Percentiles rank a stretch among this genome's conserved stretches.
Evolutionary conservation across 2,797 vertebrate genomes (phyloP).

Genomic region (Pseudochromis fuscus): DNA sequence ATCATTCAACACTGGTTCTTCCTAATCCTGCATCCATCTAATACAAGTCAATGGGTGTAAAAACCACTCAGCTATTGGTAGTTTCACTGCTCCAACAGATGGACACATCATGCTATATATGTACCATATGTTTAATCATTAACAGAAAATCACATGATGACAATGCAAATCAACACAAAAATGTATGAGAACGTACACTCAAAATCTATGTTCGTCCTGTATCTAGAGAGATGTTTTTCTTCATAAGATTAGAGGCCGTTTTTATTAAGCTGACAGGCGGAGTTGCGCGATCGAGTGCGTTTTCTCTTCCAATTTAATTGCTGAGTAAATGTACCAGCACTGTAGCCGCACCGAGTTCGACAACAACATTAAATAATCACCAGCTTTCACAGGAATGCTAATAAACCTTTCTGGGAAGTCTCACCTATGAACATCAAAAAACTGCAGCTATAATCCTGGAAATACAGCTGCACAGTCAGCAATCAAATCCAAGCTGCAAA

Average conservation of each 20-base stretch:
- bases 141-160: too few species aligned
- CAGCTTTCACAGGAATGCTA: background rate
- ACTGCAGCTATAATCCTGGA: background rate
- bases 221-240: too few species aligned
- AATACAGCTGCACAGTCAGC: background rate
- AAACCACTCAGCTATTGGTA: too few species aligned
- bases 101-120: too few species aligned
- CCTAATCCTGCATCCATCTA: background rate
- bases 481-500: slow-evolving; percentile 1
- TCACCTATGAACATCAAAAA: background rate
- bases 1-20: background rate
- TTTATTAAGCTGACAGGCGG: background rate
- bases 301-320: background rate
- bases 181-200: too few species aligned
- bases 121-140: too few species aligned
- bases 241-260: too few species aligned
- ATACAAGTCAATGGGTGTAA: background rate
- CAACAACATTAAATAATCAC: background rate
- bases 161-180: too few species aligned
- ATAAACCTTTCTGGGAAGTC: background rate
- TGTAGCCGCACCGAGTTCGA: background rate
- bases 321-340: background rate
- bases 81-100: too few species aligned
- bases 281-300: background rate
- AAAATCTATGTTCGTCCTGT: too few species aligned